Evolutionary conservation across 1,140 invertebrate species (phyloP).

Genomic region (Hypothenemus hampei): DNA sequence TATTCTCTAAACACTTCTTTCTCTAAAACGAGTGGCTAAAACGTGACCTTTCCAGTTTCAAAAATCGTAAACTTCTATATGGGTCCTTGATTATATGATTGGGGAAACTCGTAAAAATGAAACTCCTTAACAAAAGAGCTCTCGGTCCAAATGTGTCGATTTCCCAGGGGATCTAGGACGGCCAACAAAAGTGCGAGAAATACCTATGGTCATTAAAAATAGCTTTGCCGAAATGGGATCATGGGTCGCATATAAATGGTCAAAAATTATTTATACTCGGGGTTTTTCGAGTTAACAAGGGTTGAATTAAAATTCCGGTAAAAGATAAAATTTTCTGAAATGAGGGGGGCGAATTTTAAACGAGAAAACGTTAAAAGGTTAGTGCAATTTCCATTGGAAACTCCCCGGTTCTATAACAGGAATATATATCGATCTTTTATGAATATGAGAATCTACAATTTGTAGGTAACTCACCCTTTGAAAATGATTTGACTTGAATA

Average conservation of each 20-base stretch:
- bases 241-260: constrained; percentile 1
- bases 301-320: not conserved
- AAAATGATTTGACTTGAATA: constrained; percentile 11
- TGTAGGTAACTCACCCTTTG: not conserved
- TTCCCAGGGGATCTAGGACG: constrained; percentile 4
- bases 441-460: not conserved
- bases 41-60: too few species aligned
- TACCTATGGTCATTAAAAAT: constrained; percentile 8
- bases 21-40: too few species aligned
- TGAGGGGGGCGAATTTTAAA: not conserved
- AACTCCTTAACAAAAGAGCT: constrained; percentile 13
- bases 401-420: not conserved
- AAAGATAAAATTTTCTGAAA: not conserved
- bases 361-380: not conserved
- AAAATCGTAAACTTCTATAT: constrained; percentile 4
- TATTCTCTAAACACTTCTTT: too few species aligned
- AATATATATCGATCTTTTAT: not conserved
- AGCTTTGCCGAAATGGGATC: constrained; percentile 2
- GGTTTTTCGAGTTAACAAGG: not conserved
- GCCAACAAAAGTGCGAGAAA: constrained; percentile 10
- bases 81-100: constrained; percentile 13
- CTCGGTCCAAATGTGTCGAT: constrained; percentile 10
- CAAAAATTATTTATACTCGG: not conserved
- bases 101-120: constrained; percentile 17
- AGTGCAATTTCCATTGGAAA: not conserved